Conservation (phyloP, 2,888 invertebrate genomes). For the Anaspis maculata region DNA sequence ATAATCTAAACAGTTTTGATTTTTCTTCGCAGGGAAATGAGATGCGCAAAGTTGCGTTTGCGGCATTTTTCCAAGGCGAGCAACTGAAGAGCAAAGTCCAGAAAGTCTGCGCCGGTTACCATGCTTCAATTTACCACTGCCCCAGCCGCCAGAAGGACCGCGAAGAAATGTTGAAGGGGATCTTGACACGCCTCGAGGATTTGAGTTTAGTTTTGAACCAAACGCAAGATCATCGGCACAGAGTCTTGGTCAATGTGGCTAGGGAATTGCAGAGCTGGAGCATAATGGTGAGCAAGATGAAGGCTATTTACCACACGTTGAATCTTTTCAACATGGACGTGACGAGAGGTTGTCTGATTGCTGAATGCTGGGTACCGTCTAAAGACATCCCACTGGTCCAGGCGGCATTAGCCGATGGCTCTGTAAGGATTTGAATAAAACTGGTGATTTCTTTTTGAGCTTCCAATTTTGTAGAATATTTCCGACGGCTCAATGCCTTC, state of each 20-base stretch:
- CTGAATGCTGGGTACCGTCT: constrained; percentile 67
- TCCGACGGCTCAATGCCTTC: constrained; percentile 63
- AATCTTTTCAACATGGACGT: constrained; percentile 67
- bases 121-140: constrained; percentile 87
- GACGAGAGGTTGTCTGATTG: constrained; percentile 64
- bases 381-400: constrained; percentile 64
- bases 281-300: constrained; percentile 70
- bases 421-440: constrained; percentile 45
- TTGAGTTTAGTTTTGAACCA: constrained; percentile 76
- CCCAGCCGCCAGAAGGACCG: constrained; percentile 79
- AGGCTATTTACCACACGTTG: constrained; percentile 68
- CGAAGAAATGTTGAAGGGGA: constrained; percentile 83
- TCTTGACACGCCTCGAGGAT: constrained; percentile 83
- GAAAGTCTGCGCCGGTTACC: constrained; percentile 90
- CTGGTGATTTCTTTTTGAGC: too few relatives aligned
- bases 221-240: constrained; percentile 79
- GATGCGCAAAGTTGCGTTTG: constrained; percentile 84
- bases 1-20: constrained; percentile 1
- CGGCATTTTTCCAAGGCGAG: constrained; percentile 85
- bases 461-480: constrained; percentile 43
- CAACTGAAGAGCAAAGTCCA: constrained; percentile 83
- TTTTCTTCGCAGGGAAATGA: constrained; percentile 63
- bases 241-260: constrained; percentile 77
- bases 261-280: constrained; percentile 83
- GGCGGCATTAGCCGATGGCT: constrained; percentile 71